Evolutionary conservation across 2,888 invertebrate species (phyloP).

Genomic region (Synergus umbraculus): DNA sequence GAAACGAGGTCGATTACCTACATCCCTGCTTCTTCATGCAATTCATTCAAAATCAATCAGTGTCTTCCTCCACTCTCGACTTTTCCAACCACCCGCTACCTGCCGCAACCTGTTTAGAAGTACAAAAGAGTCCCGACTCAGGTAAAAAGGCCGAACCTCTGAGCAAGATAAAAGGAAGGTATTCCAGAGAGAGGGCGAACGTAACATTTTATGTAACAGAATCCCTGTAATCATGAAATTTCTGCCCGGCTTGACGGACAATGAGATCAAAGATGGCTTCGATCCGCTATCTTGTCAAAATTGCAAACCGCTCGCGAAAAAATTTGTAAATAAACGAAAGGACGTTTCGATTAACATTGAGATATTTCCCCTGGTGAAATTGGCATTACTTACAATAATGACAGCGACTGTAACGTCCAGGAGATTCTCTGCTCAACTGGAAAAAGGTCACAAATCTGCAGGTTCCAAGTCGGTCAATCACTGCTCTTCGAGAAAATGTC

Average conservation of each 20-base stretch:
- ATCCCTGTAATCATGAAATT: constrained; percentile 54
- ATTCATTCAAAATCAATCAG: constrained; percentile 36
- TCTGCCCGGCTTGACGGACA: constrained; percentile 54
- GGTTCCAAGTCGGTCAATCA: constrained; percentile 10
- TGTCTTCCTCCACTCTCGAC: neutral
- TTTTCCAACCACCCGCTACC: constrained; percentile 17
- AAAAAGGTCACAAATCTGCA: neutral
- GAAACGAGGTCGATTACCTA: neutral
- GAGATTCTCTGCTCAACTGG: neutral
- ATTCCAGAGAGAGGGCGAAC: constrained; percentile 8
- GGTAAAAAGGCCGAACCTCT: constrained; percentile 1
- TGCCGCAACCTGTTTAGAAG: constrained; percentile 30
- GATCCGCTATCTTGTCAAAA: constrained; percentile 52
- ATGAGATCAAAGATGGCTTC: constrained; percentile 65
- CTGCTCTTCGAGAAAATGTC: neutral
- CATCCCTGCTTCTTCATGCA: neutral
- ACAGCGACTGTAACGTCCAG: constrained; percentile 44
- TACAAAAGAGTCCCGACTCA: neutral
- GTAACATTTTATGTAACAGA: constrained; percentile 58
- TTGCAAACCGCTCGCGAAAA: neutral
- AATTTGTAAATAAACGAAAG: neutral
- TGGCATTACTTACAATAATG: constrained; percentile 51
- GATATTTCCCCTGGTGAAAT: neutral
- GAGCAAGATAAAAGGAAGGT: constrained; percentile 11
- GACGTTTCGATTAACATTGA: neutral